Evolutionary conservation across 2,797 vertebrate species (phyloP).

Genomic region (Furcifer pardalis): DNA sequence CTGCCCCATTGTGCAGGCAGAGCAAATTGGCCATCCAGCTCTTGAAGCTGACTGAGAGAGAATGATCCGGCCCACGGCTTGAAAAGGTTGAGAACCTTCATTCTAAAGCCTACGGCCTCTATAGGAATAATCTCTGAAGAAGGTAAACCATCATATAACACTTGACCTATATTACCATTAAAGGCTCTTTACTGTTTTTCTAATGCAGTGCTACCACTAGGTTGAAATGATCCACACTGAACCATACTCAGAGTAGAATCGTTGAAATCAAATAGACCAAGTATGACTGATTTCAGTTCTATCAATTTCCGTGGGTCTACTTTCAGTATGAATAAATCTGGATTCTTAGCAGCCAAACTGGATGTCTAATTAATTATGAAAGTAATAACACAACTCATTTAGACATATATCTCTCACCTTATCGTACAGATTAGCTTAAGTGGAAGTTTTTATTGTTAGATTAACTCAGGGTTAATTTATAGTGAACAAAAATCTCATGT

Average conservation of each 20-base stretch:
- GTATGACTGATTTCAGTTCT: neutral
- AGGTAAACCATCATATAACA: constrained; percentile 14
- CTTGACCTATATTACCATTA: constrained; percentile 29
- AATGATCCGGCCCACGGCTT: no score
- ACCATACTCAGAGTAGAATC: neutral
- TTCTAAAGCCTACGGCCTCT: constrained; percentile 13
- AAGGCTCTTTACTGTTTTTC: neutral
- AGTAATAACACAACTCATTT: constrained; percentile 14
- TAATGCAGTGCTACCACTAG: neutral
- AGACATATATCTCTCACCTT: constrained; percentile 5
- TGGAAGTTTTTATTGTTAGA: constrained; percentile 33
- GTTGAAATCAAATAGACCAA: neutral
- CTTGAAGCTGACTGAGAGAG: no score
- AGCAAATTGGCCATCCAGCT: no score
- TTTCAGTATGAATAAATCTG: neutral
- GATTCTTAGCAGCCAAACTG: constrained; percentile 5
- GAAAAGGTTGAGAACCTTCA: no score
- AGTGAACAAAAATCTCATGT: neutral
- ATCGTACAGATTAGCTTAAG: constrained; percentile 35
- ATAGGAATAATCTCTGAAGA: constrained; percentile 25
- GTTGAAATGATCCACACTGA: neutral
- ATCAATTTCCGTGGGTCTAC: neutral
- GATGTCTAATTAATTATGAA: constrained; percentile 30
- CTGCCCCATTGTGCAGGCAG: no score
- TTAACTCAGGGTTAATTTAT: constrained; percentile 8